Evolutionary conservation across 2,888 invertebrate species (phyloP).

Genomic region (Ypsolopha scabrella): DNA sequence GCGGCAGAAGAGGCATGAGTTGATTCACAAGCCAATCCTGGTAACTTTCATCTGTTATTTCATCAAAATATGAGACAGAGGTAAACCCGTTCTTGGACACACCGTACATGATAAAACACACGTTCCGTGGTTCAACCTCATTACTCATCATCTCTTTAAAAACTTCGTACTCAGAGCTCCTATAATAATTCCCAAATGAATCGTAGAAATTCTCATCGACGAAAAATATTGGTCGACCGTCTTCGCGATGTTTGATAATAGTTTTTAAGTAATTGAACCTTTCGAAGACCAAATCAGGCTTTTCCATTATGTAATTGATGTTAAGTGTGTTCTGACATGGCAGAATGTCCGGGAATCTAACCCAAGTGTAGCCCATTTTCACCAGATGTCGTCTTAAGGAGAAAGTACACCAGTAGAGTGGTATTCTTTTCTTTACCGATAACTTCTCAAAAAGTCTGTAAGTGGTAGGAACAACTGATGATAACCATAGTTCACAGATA

Average conservation of each 20-base stretch:
- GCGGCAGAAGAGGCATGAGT: slow-evolving; percentile 11
- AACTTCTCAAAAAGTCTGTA: too few species aligned
- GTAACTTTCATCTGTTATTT: background rate
- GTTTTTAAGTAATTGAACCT: slow-evolving; percentile 25
- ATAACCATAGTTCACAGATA: too few species aligned
- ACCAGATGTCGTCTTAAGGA: too few species aligned
- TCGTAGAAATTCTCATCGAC: slow-evolving; percentile 16
- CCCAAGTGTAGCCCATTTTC: too few species aligned
- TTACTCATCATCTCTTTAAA: background rate
- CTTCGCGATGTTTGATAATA: slow-evolving; percentile 12
- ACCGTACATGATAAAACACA: slow-evolving; percentile 13
- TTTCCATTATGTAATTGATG: slow-evolving; percentile 16
- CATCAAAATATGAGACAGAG: slow-evolving; percentile 5
- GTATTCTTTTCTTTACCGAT: too few species aligned
- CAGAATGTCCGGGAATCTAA: too few species aligned
- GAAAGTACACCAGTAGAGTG: too few species aligned
- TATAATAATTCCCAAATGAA: background rate
- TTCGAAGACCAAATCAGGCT: slow-evolving; percentile 23
- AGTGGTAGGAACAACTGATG: too few species aligned
- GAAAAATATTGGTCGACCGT: slow-evolving; percentile 15
- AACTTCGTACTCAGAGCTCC: background rate
- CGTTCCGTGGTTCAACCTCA: too few species aligned
- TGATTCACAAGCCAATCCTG: slow-evolving; percentile 14
- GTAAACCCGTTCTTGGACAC: slow-evolving; percentile 11
- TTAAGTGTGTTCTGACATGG: too few species aligned